Evolutionary conservation across 2,113 vertebrate genomes (phyloP).

Genomic region (Hippocampus comes): DNA sequence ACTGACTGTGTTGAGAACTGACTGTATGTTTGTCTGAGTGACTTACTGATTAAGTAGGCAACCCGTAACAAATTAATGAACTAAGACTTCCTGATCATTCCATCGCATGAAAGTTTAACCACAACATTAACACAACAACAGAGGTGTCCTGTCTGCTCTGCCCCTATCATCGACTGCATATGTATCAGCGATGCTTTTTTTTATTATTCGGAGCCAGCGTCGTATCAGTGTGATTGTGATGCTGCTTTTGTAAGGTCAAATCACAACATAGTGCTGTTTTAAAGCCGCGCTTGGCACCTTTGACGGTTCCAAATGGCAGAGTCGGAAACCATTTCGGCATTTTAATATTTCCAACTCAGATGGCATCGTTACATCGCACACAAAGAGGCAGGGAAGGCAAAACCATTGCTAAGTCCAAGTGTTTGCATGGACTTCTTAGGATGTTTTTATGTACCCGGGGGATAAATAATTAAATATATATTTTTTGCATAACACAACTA

Average conservation of each 20-base stretch:
- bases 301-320: slow-evolving; percentile 4
- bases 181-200: background rate
- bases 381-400: slow-evolving; percentile 2
- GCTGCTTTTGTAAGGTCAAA: background rate
- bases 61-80: background rate
- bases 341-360: slow-evolving; percentile 18
- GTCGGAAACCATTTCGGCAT: slow-evolving; percentile 7
- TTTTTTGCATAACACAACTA: no score
- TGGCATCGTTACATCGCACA: slow-evolving; percentile 17
- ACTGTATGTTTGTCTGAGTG: no score
- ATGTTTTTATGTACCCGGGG: background rate
- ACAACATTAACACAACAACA: background rate
- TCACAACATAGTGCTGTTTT: background rate
- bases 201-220: background rate
- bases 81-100: background rate
- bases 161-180: background rate
- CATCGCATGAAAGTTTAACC: background rate
- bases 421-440: background rate
- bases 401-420: slow-evolving; percentile 3
- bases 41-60: no score
- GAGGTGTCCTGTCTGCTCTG: background rate
- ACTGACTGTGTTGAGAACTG: no score
- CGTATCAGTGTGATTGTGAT: no score
- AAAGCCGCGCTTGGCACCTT: background rate
- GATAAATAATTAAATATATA: background rate